Evolutionary conservation across 1,140 invertebrate species (phyloP), one percentile per base, ranked within the genome.

Genomic region (Whitmania pigra): DNA sequence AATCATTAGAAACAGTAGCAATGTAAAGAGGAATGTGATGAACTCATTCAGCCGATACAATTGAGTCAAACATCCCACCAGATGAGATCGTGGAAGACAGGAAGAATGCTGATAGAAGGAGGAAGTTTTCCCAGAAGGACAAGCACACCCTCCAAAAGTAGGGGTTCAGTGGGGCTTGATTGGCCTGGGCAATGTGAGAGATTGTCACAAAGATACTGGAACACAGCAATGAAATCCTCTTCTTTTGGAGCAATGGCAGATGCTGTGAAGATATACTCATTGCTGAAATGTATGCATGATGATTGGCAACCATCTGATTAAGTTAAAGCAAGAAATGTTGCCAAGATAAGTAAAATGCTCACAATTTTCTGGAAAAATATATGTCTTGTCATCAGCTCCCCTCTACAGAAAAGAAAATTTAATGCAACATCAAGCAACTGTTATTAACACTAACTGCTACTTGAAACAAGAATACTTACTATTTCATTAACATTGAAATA

Each of bases 201-300:
- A 76, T 90, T 88, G 76, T 90, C 89, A 80, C 90, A 91, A 63
- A 93, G 87, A 78, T 91, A 94, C 75, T 92, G 90, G 79, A 94
- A 88, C 69, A 94, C 89, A 0, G 90, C 90, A 73, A 94, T 88
- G 0, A 90, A 88, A 84, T 94, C 91, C 78, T 91, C 75, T 36
- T 75, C 76, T 53, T 78, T 67, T n/a, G 72, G 68, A 25, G 66
- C 53, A 17, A 68, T 13, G 13, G 43, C 43, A 11, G 43, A 49
- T 49, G 43, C 43, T 49, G 43, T 17, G 43, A 17, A 49, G 43
- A 15, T 49, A 49, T 13, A 49, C 15, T 49, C 13, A 49, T 72
- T 71, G 71, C 67, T 31, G 43, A 36, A 22, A 36, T 54, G 13
- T 18, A 31, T 73, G 36, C 71, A 63, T 27, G 36, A 69, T 40